Conservation (phyloP, 1,140 invertebrate genomes). For the Globodera rostochiensis region DNA sequence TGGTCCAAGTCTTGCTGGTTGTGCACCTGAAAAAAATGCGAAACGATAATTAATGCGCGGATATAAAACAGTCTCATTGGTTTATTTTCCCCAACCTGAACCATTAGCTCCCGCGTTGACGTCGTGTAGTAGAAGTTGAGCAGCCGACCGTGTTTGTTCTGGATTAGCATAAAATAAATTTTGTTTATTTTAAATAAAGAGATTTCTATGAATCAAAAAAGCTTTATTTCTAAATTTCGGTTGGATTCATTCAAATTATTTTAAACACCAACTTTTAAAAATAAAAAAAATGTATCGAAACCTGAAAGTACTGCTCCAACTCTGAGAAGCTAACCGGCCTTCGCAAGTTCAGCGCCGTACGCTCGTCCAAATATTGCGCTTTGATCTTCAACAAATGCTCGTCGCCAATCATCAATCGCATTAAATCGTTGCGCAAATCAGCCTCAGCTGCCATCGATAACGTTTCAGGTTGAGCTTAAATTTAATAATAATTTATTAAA, state of each 20-base stretch:
- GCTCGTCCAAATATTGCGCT: slow-evolving; percentile 53
- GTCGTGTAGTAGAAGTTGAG: slow-evolving; percentile 52
- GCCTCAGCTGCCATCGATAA: not conserved
- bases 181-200: too few relatives aligned
- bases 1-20: slow-evolving; percentile 50
- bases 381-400: slow-evolving; percentile 45
- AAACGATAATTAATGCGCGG: too few relatives aligned
- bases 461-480: not conserved
- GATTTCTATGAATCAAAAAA: too few relatives aligned
- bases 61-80: too few relatives aligned
- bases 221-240: too few relatives aligned
- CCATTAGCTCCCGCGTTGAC: slow-evolving; percentile 50
- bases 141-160: slow-evolving; percentile 52
- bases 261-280: too few relatives aligned
- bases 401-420: slow-evolving; percentile 41
- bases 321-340: slow-evolving; percentile 41
- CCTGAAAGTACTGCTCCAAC: slow-evolving; percentile 50
- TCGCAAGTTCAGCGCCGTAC: slow-evolving; percentile 40
- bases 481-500: not conserved
- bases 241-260: too few relatives aligned
- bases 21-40: slow-evolving; percentile 12
- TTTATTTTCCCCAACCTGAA: slow-evolving; percentile 29
- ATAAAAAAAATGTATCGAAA: not conserved
- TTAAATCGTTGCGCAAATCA: slow-evolving; percentile 31
- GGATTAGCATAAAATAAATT: too few relatives aligned